Base-by-base conservation (phyloP, 2,797 vertebrate genomes). In the Ambastaia sidthimunki region DNA sequence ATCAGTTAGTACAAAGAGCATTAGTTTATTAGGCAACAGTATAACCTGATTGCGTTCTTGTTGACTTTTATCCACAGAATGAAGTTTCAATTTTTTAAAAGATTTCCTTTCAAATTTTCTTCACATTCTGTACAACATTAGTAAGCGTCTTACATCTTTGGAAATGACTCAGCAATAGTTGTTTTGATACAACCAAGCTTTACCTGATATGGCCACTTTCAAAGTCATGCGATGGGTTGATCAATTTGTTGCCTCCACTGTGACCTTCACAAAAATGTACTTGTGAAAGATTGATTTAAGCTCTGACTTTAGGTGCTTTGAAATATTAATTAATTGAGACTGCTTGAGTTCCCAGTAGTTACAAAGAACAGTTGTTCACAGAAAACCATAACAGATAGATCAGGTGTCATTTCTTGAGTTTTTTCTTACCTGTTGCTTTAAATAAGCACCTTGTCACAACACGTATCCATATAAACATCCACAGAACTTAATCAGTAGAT, bases 321-420 rank as follows among this genome's bases (percentile, higher is more conserved):
- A 84, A 83, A 82, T 78, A 81, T 78, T 81, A 19, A 78, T 84
- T 79, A 67, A 84, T 86, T 83, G 76, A 70, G 72, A 68, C 57
- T 86, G 83, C 77, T 71, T 80, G 59, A 60, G 74, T 75, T 86
- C 85, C 85, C 82, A 78, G 70, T 82, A 41, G 25, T 80, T 74
- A 86, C 85, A 86, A 80, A 72, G 80, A 82, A 47, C 82, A 80
- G 60, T 84, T 86, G 82, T 86, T 86, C 77, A 76, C 59, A 80
- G 66, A 52, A 62, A 41, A 41, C 74, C 55, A 78, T 66, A 82
- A 84, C 77, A 81, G 71, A 80, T 77, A 78, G 83, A 80, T 85
- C 47, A 65, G 60, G 66, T 81, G 47, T 79, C 68, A n/a, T 76
- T 83, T 68, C 74, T 72, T 68, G 54, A 79, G n/a, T 74, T 63